These are phyloP conservation scores for Styela plicata DNA, from an alignment of 23 tunicate genomes.

Conservation along the genomic window DNA sequence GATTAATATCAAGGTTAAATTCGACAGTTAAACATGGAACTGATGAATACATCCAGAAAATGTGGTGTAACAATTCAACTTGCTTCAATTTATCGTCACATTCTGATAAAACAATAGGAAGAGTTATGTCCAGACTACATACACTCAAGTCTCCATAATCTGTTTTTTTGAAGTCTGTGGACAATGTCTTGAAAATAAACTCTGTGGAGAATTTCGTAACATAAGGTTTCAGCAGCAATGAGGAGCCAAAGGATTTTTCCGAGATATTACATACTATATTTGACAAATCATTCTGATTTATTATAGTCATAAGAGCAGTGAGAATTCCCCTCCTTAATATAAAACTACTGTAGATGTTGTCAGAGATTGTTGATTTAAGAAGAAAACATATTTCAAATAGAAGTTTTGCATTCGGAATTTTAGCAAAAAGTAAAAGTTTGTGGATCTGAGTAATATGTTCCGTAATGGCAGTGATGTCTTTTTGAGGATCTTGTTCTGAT, in stretches of 20 bases:
- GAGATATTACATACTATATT: background rate
- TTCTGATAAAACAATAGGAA: conserved; percentile 22
- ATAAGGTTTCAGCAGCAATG: conserved; percentile 12
- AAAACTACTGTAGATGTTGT: too few relatives aligned
- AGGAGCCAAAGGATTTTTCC: background rate
- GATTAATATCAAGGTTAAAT: background rate
- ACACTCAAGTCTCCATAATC: too few relatives aligned
- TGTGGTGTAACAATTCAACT: conserved; percentile 4
- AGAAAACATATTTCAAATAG: too few relatives aligned
- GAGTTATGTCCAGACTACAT: background rate
- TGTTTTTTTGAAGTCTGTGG: background rate
- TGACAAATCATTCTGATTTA: background rate
- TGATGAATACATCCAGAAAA: conserved; percentile 43
- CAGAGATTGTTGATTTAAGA: too few relatives aligned
- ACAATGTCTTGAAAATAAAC: conserved; percentile 8
- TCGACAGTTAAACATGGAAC: background rate
- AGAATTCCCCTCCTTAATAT: background rate
- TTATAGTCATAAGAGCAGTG: background rate
- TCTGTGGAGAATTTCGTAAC: background rate
- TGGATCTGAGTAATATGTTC: background rate
- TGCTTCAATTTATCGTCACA: conserved; percentile 27
- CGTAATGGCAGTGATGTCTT: background rate
- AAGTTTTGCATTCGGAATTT: background rate
- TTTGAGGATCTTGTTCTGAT: background rate
- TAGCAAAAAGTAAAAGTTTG: background rate